Base-by-base conservation (phyloP, 2,888 invertebrate genomes). In the Sylvicola fuscatus region DNA sequence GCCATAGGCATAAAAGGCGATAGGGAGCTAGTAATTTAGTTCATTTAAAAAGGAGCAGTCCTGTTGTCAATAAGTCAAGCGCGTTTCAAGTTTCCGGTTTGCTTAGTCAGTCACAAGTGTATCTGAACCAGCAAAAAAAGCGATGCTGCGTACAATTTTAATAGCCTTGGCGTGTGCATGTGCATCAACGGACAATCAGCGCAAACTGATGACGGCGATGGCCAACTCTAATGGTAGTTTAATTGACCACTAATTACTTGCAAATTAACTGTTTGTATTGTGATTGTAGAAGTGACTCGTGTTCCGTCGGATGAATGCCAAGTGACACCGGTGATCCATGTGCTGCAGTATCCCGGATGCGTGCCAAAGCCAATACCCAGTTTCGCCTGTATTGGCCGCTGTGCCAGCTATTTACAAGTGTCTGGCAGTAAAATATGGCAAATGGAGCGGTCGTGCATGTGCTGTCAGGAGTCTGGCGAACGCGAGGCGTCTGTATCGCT, bases 361-460 rank as follows among this genome's bases (percentile, higher is more conserved):
- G 76, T 83, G 31, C 84, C 89, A 5, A 89, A 87, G 56, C 86
- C 86, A 1, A 87, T 92, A 47, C 87, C 90, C 2, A 89, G 87
- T 41, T 90, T 84, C 54, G 89, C 89, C 14, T 92, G 90, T 49
- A 80, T 81, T 40, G 90, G 90, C 37, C 72, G 80, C 49, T 92
- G 90, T 55, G 77, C 81, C 36, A 89, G 87, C 45, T 90, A 90
- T 49, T 75, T 90, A 36, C 90, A 90, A 70, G 87, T 90, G 6
- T 89, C 89, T 27, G 87, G 87, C 5, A 87, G 86, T 46, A 89
- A 89, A 67, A 82, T 89, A 52, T 90, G 89, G 89, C 89, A 89
- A 67, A 87, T 89, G 78, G 89, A 90, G 57, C 66, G 90, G 17
- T 86, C 86, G 1, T 90, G 90, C 52, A 90, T 87, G 73, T 92